phyloP scores from a whole-genome alignment of 1,140 invertebrate species.

The Drosophila setifemur region DNA sequence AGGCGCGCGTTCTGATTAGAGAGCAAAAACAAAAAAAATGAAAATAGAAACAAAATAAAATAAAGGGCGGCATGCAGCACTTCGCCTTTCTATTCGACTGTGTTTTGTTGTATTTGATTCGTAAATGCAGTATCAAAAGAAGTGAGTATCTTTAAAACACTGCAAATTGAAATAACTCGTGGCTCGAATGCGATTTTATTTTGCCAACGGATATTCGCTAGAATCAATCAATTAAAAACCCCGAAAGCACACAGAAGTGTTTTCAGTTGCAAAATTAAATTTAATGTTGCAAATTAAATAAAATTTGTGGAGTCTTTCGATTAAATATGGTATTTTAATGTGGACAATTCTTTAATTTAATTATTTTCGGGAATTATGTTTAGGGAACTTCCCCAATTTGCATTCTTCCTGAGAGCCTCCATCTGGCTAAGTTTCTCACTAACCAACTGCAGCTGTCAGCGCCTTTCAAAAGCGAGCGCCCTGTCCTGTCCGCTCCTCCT shows the following conservation, averaged over 20 bases:
- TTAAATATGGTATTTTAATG: too few relatives aligned
- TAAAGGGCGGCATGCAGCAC: neutral
- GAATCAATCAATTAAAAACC: neutral
- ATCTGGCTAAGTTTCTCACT: conserved; percentile 33
- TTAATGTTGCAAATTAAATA: too few relatives aligned
- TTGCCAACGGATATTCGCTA: neutral
- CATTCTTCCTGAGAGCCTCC: neutral
- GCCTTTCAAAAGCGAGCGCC: conserved; percentile 24
- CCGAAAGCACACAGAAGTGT: too few relatives aligned
- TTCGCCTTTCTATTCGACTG: neutral
- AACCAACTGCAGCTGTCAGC: conserved; percentile 60
- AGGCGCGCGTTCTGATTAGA: conserved; percentile 75
- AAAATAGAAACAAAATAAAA: too few relatives aligned
- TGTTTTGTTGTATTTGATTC: conserved; percentile 34
- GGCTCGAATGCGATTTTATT: neutral
- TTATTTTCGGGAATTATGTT: too few relatives aligned
- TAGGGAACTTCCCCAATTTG: neutral
- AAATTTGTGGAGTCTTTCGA: too few relatives aligned
- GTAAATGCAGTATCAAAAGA: conserved; percentile 37
- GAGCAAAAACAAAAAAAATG: too few relatives aligned
- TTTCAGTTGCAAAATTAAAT: too few relatives aligned
- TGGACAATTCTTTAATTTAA: too few relatives aligned
- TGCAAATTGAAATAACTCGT: conserved; percentile 46
- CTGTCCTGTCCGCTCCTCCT: conserved; percentile 11
- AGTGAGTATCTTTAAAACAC: conserved; percentile 40